Conservation (phyloP, 1,140 invertebrate genomes). For the Drosophila repleta region DNA sequence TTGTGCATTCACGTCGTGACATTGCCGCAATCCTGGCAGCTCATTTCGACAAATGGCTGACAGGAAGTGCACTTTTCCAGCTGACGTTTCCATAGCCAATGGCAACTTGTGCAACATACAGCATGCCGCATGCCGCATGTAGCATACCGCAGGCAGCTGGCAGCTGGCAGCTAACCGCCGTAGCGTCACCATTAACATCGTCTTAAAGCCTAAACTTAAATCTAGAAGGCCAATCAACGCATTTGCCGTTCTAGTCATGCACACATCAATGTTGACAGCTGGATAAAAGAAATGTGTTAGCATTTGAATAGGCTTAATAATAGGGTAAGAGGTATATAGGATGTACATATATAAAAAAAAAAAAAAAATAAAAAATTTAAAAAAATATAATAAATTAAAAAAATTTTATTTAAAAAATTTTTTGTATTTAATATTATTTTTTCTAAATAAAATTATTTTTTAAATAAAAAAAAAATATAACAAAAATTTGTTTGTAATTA, state of each 20-base stretch:
- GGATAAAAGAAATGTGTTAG: too few relatives aligned
- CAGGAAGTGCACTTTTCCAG: conserved; percentile 61
- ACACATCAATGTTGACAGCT: background rate
- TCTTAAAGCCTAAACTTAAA: conserved; percentile 36
- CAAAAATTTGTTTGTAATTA: too few relatives aligned
- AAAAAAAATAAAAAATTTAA: too few relatives aligned
- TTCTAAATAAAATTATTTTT: too few relatives aligned
- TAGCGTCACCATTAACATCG: conserved; percentile 10
- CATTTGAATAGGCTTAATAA: too few relatives aligned
- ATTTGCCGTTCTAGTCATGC: conserved; percentile 35
- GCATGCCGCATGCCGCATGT: conserved; percentile 6
- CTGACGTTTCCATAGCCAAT: conserved; percentile 32
- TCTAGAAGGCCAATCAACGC: conserved; percentile 4
- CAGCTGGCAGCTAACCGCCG: conserved; percentile 12
- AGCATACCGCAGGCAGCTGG: background rate
- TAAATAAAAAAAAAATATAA: too few relatives aligned
- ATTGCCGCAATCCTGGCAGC: conserved; percentile 74
- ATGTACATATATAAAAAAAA: too few relatives aligned
- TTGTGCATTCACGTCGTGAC: conserved; percentile 62
- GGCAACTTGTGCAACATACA: conserved; percentile 14
- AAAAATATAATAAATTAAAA: too few relatives aligned
- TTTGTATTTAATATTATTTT: too few relatives aligned
- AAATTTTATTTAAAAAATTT: too few relatives aligned
- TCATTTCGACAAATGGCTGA: conserved; percentile 78
- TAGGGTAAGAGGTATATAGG: too few relatives aligned